phyloP scores from a whole-genome alignment of 1,140 invertebrate species.

The Dysdera silvatica region DNA sequence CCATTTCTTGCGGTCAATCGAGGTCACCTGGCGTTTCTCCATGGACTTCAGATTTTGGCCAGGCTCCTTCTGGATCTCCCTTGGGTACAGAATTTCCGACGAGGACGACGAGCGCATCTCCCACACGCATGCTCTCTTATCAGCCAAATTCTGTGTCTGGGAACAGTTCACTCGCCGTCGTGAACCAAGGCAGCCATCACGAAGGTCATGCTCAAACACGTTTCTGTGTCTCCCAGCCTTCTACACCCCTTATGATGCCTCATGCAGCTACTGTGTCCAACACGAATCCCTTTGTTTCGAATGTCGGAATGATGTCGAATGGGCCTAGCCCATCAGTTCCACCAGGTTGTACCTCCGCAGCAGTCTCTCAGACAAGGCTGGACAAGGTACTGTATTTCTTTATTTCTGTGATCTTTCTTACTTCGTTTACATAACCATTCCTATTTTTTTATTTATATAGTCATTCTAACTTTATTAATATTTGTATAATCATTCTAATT shows the following conservation, averaged over 20 bases:
- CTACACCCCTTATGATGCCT: conserved; percentile 25
- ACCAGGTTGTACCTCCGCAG: not conserved
- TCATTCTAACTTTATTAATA: too few relatives aligned
- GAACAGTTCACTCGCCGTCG: conserved; percentile 1
- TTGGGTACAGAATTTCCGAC: conserved; percentile 20
- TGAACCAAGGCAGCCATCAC: not conserved
- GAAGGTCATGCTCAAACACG: conserved; percentile 5
- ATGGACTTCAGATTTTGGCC: conserved; percentile 23
- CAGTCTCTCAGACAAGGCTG: conserved; percentile 5
- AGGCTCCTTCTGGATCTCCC: conserved; percentile 5
- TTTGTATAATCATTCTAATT: too few relatives aligned
- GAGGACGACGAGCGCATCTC: conserved; percentile 22
- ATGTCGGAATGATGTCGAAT: conserved; percentile 6
- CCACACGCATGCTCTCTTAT: conserved; percentile 26
- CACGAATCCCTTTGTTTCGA: conserved; percentile 23
- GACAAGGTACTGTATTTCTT: conserved; percentile 15
- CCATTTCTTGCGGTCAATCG: conserved; percentile 14
- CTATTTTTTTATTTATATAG: not conserved
- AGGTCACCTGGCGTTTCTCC: conserved; percentile 18
- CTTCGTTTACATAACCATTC: not conserved
- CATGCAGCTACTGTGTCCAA: conserved; percentile 18
- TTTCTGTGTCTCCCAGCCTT: conserved; percentile 22
- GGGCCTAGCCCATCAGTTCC: not conserved
- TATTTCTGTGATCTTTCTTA: not conserved
- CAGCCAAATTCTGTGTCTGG: conserved; percentile 18